Evolutionary conservation across 2,113 vertebrate species (phyloP).

Genomic region (Hippolais icterina): DNA sequence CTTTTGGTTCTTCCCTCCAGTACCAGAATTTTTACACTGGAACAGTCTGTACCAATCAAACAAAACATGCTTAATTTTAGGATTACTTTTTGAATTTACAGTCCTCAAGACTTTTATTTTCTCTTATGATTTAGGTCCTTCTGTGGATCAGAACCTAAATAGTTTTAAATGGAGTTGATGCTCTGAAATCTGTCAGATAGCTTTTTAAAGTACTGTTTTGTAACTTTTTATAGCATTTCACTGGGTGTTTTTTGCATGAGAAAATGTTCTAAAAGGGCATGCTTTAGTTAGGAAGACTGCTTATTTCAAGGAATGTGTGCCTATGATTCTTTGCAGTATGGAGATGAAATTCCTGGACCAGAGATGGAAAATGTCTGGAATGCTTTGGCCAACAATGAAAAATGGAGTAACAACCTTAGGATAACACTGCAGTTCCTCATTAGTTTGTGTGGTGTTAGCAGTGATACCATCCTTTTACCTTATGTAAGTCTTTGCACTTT

Average conservation of each 20-base stretch:
- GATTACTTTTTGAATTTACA: neutral
- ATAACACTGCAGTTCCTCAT: slow-evolving; percentile 95
- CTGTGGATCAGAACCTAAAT: neutral
- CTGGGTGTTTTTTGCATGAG: neutral
- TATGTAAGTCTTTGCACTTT: slow-evolving; percentile 80
- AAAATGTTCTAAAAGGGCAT: neutral
- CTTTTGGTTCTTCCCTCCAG: neutral
- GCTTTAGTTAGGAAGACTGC: neutral
- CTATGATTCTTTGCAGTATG: slow-evolving; percentile 79
- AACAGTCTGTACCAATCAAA: neutral
- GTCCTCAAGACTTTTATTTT: neutral
- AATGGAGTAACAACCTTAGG: slow-evolving; percentile 95
- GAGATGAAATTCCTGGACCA: slow-evolving; percentile 92
- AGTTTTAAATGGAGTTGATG: neutral
- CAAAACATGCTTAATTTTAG: neutral
- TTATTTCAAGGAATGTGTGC: neutral
- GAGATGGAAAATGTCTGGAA: slow-evolving; percentile 99
- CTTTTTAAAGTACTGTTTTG: neutral
- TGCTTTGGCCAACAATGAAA: slow-evolving; percentile 93
- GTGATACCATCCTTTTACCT: slow-evolving; percentile 90
- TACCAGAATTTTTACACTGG: neutral
- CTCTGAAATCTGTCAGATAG: neutral
- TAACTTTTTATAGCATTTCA: neutral
- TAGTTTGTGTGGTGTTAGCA: slow-evolving; percentile 96
- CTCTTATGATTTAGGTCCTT: neutral